Conservation (phyloP, 2,888 invertebrate genomes). For the Blera fallax region DNA sequence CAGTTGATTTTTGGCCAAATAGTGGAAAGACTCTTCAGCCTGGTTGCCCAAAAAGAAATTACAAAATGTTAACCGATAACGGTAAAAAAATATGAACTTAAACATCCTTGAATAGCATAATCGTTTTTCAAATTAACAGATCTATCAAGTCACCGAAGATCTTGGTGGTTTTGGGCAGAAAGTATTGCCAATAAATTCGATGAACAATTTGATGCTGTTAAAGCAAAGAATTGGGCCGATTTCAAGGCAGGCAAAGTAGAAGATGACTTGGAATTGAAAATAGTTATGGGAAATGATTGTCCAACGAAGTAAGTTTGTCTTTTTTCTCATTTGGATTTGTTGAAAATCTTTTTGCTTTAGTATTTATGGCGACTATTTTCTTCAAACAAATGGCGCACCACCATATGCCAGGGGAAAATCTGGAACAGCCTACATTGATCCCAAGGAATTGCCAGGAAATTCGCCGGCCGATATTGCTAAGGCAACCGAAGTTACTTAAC, state of each 20-base stretch:
- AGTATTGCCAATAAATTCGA: slow-evolving; percentile 80
- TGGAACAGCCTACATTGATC: slow-evolving; percentile 77
- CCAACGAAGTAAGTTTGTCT: slow-evolving; percentile 76
- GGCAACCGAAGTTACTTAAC: slow-evolving; percentile 25
- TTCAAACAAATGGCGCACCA: slow-evolving; percentile 80
- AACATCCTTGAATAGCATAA: background rate
- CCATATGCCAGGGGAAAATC: slow-evolving; percentile 79
- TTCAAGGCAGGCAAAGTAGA: slow-evolving; percentile 81
- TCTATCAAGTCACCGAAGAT: slow-evolving; percentile 85
- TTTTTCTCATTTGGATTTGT: background rate
- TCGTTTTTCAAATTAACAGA: slow-evolving; percentile 78
- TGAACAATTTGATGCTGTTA: slow-evolving; percentile 83
- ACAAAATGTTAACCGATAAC: slow-evolving; percentile 79
- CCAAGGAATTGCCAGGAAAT: slow-evolving; percentile 72
- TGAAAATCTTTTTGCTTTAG: slow-evolving; percentile 71
- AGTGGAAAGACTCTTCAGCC: slow-evolving; percentile 85
- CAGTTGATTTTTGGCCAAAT: slow-evolving; percentile 86
- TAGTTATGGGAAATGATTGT: slow-evolving; percentile 80
- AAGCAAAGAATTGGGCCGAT: slow-evolving; percentile 83
- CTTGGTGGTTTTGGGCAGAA: slow-evolving; percentile 85
- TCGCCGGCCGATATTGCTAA: slow-evolving; percentile 55
- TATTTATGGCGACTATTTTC: slow-evolving; percentile 79
- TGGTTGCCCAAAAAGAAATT: slow-evolving; percentile 83
- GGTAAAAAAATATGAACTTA: slow-evolving; percentile 73
- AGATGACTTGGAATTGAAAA: slow-evolving; percentile 69